Evolutionary conservation across 2,113 vertebrate genomes (phyloP), one percentile per base, ranked within the genome.

Genomic region (Atrichornis clamosus): DNA sequence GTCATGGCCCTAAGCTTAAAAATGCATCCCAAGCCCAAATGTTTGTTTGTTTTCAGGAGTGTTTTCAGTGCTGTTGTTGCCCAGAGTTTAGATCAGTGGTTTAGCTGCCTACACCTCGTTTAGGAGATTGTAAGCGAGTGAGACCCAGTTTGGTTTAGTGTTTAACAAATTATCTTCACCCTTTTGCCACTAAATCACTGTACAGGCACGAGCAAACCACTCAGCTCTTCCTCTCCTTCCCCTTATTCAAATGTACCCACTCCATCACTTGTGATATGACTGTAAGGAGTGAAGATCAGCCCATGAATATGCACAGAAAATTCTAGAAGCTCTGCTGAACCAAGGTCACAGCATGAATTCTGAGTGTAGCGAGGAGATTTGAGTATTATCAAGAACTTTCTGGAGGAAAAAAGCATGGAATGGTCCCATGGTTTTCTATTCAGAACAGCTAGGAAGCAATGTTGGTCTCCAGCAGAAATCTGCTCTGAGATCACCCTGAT

Each of bases 211-310:
- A 86, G 70, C 58, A 92, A 96, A 95, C 67, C 88, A 86, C 90
- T 69, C 56, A 7, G 73, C 52, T 95, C 50, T 80, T 90, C 87
- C 80, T 44, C 80, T 92, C 77, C 69, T 97, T 84, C 84, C 81
- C 84, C 58, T 89, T 93, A 96, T 93, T 95, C 84, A 96, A 93
- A 96, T 96, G 44, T 47, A 69, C 75, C 53, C 78, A 37, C 55
- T 37, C 3, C 20, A 82, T 79, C 52, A 3, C 89, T 92, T 50
- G 70, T 4, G 10, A 35, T 79, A 93, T 93, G 91, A 96, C 78
- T 91, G 67, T 82, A 60, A 68, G 4, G 27, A 85, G 49, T 33
- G 65, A 82, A 95, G 60, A 82, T 64, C 76, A 85, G 74, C 32
- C 53, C 41, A 12, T 55, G 63, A 96, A 83, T 65, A n/a, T 16